Evolutionary conservation across 2,888 invertebrate species (phyloP).

Genomic region (Mystacides longicornis): DNA sequence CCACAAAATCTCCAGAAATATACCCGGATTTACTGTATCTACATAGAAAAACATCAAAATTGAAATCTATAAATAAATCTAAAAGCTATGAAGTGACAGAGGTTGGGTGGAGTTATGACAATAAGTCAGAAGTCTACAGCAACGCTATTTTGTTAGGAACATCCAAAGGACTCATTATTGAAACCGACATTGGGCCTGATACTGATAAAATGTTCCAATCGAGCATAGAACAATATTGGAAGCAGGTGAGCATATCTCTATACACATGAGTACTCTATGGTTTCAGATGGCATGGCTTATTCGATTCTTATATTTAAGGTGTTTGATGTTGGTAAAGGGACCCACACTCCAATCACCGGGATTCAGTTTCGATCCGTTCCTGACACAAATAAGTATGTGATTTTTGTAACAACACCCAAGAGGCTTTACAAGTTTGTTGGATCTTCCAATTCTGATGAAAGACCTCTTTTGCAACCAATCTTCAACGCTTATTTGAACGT

Average conservation of each 20-base stretch:
- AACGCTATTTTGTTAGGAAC: constrained; percentile 86
- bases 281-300: too few species aligned
- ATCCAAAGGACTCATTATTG: constrained; percentile 82
- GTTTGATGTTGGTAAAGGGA: constrained; percentile 78
- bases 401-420: constrained; percentile 77
- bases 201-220: constrained; percentile 78
- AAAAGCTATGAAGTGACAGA: constrained; percentile 80
- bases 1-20: constrained; percentile 47
- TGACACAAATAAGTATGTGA: constrained; percentile 64
- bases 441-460: constrained; percentile 65
- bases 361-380: constrained; percentile 73
- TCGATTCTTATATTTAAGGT: too few species aligned
- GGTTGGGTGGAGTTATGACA: constrained; percentile 80
- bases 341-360: constrained; percentile 76
- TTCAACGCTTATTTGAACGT: constrained; percentile 70
- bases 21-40: constrained; percentile 76
- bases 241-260: constrained; percentile 58
- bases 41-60: constrained; percentile 66
- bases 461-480: constrained; percentile 69
- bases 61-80: constrained; percentile 55
- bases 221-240: constrained; percentile 68
- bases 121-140: constrained; percentile 61
- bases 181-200: constrained; percentile 76
- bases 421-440: constrained; percentile 86
- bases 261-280: constrained; percentile 10